Evolutionary conservation across 2,888 invertebrate genomes (phyloP), one percentile per base, ranked within the genome.

Genomic region (Pteria penguin): DNA sequence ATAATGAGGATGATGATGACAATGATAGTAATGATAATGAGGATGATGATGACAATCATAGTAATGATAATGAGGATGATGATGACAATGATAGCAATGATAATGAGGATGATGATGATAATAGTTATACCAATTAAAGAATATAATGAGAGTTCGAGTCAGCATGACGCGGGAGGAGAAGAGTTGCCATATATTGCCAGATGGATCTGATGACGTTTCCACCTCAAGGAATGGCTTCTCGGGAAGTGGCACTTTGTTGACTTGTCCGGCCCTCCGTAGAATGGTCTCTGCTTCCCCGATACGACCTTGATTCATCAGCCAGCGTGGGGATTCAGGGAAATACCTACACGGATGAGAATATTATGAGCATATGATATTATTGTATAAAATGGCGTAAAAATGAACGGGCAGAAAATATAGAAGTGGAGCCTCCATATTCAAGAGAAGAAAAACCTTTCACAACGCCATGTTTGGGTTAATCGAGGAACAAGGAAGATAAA

Each of bases 321-420:
- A 97, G 84, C 97, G 93, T 0, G 97, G 97, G 11, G 97, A 97
- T 93, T 97, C 97, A 0, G 97, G 97, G 65, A 65, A 65, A 18
- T 61, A 61, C n/a, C 31, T 32, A 31, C 31, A 11, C 57, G 29
- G 24, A 8, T 14, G 8, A 18, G 29, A 57, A 2, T 27, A 11
- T 57, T 2, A 22, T 27, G 29, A 57, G 2, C 4, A 24, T 24
- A 22, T 1, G 14, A 11, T 4, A 11, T 11, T 45, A 8, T 45
- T 45, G 45, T 45, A 14, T 45, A 45, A 45, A 14, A 45, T 45
- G 45, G 8, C 8, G 14, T 14, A 45, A 45, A 45, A 11, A 45
- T 11, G 14, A 45, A 45, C 45, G 8, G 14, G 45, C 45, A 11
- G 45, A 14, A 14, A 14, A n/a, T n/a, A n/a, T n/a, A n/a, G n/a